Conservation (phyloP, 1,140 invertebrate genomes). For the Brachionus calyciflorus region DNA sequence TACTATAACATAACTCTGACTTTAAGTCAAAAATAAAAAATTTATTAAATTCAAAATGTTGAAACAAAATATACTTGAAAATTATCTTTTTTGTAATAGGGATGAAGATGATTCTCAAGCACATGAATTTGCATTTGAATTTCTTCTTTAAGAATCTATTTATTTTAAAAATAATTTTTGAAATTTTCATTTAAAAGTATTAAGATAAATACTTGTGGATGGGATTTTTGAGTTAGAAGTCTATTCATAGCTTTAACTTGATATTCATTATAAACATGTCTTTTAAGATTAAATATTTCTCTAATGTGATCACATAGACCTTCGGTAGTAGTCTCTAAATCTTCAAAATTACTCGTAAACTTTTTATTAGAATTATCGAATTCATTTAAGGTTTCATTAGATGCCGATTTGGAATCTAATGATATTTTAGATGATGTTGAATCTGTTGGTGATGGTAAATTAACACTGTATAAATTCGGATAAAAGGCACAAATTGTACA, state of each 20-base stretch:
- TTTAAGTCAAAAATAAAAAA: background rate
- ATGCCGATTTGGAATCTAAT: background rate
- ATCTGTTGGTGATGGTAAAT: background rate
- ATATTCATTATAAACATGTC: constrained; percentile 13
- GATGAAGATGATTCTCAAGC: background rate
- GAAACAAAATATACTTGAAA: background rate
- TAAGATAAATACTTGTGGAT: constrained; percentile 17
- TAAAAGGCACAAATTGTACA: constrained; percentile 38
- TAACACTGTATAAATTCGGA: background rate
- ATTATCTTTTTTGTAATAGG: constrained; percentile 28
- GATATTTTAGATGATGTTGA: background rate
- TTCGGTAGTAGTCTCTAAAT: constrained; percentile 19
- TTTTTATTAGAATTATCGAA: background rate
- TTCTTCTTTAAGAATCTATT: constrained; percentile 45
- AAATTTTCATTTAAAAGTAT: background rate
- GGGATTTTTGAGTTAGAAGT: constrained; percentile 20
- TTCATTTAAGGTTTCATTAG: background rate
- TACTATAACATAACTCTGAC: background rate
- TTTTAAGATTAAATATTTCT: constrained; percentile 10
- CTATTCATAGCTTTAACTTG: constrained; percentile 7
- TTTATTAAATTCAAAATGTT: background rate
- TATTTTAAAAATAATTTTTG: background rate
- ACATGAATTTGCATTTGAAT: background rate
- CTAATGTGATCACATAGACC: constrained; percentile 42
- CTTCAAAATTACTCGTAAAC: background rate